Base-by-base conservation (phyloP, 2,888 invertebrate species). In the Volucella bombylans region DNA sequence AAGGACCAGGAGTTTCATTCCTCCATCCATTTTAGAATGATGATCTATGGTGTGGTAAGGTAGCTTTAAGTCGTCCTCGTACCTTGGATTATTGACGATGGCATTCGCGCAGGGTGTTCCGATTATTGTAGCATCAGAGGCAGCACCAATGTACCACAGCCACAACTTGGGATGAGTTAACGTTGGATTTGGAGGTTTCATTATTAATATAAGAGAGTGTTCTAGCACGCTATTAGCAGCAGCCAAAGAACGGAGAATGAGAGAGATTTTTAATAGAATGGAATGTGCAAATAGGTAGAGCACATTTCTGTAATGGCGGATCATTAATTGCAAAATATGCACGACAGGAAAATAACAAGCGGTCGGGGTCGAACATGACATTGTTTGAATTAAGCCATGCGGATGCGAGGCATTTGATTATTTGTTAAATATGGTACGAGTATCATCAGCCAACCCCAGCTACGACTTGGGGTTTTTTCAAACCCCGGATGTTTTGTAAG, bases 321-420 rank as follows among this genome's bases (percentile, higher is more conserved):
- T 73, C 68, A 69, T 69, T 79, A 83, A 83, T 83, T 83, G 79
- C 73, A 83, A 83, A 83, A 83, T 83, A 79, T 79, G 73, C 73
- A 43, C 68, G 50, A 41, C 49, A 38, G 6, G 6, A 31, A 31
- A 31, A 31, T 55, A 8, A 50, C 43, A 38, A 15, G 10, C 3
- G 14, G n/a, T n/a, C 15, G 39, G 31, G 15, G 47, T 31, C 31
- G 31, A 31, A 31, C 31, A 31, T 6, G 31, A 49, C 52, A 64
- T 64, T 69, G 64, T 73, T 78, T 45, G 54, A 61, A 65, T 15
- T 38, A 57, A 43, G 54, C 38, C 77, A 52, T 61, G 43, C 31
- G 41, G 15, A 61, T 31, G 41, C 61, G 49, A 67, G 61, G 14
- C 54, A 52, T 82, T 72, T 82, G 62, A 77, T 67, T 82, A 77